Conservation (phyloP, 2,888 invertebrate genomes). For the Parnassius smintheus region DNA sequence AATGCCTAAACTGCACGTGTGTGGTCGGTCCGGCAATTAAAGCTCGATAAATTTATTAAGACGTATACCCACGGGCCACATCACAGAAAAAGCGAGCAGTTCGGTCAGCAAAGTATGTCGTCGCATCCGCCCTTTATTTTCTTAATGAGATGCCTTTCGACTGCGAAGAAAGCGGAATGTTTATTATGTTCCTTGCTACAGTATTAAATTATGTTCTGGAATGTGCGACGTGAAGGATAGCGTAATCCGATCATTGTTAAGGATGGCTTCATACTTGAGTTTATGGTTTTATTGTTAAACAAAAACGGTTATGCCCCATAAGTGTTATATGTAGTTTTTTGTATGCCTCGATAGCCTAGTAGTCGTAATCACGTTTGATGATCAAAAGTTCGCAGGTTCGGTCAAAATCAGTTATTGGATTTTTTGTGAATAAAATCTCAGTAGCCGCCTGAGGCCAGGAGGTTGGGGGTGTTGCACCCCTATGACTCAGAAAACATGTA, state of each 20-base stretch:
- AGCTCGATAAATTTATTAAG: constrained; percentile 18
- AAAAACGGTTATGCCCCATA: too few relatives aligned
- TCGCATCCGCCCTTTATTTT: constrained; percentile 18
- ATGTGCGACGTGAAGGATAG: not conserved
- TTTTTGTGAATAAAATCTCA: too few relatives aligned
- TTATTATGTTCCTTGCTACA: not conserved
- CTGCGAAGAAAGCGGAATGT: constrained; percentile 6
- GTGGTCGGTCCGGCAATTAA: constrained; percentile 18
- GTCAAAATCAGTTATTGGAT: too few relatives aligned
- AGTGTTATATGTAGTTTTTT: too few relatives aligned
- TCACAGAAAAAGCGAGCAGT: constrained; percentile 4
- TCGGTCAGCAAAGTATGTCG: constrained; percentile 5
- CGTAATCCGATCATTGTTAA: not conserved
- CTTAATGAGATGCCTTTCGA: constrained; percentile 6
- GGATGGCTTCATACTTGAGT: not conserved
- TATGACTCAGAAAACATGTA: too few relatives aligned
- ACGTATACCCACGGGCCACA: constrained; percentile 5
- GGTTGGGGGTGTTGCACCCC: too few relatives aligned
- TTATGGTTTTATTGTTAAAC: not conserved
- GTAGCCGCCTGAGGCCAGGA: too few relatives aligned
- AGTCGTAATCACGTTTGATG: too few relatives aligned
- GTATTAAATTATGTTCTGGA: constrained; percentile 4
- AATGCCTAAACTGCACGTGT: constrained; percentile 2
- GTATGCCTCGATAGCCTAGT: too few relatives aligned
- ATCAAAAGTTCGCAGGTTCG: too few relatives aligned